Percentiles rank a stretch among this genome's conserved stretches.
phyloP scores from a whole-genome alignment of 2,797 vertebrate genomes.

The Coluber constrictor region DNA sequence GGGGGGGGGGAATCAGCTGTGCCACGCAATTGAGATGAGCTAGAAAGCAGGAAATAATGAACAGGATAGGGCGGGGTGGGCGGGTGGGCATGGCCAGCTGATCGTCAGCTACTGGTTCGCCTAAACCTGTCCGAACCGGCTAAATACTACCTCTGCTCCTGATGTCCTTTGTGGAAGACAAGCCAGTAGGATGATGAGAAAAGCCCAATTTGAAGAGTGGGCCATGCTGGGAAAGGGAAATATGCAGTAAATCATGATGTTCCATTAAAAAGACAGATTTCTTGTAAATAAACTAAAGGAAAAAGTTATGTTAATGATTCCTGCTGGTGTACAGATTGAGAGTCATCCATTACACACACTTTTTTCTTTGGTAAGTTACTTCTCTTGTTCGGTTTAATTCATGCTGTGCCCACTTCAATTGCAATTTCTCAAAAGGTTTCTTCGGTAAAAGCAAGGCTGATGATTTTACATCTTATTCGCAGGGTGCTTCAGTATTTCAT shows the following conservation, averaged over 20 bases:
- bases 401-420: background rate
- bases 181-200: background rate
- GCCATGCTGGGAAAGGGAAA: background rate
- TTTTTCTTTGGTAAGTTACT: background rate
- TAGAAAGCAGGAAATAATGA: no score
- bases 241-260: background rate
- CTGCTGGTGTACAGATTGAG: background rate
- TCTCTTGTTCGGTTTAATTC: background rate
- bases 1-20: no score
- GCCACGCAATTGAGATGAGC: no score
- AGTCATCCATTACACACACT: background rate
- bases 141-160: no score
- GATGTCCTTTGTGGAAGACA: background rate
- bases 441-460: background rate
- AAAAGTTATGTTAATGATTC: background rate
- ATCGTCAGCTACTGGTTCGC: no score
- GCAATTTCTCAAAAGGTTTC: background rate
- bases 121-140: no score
- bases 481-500: background rate
- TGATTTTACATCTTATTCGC: background rate
- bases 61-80: no score
- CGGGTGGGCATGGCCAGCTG: no score
- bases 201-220: background rate
- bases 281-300: background rate
- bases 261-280: background rate